Percentiles rank a stretch among this genome's conserved stretches.
Conservation (phyloP, 2,113 vertebrate species). For the Lepus europaeus region DNA sequence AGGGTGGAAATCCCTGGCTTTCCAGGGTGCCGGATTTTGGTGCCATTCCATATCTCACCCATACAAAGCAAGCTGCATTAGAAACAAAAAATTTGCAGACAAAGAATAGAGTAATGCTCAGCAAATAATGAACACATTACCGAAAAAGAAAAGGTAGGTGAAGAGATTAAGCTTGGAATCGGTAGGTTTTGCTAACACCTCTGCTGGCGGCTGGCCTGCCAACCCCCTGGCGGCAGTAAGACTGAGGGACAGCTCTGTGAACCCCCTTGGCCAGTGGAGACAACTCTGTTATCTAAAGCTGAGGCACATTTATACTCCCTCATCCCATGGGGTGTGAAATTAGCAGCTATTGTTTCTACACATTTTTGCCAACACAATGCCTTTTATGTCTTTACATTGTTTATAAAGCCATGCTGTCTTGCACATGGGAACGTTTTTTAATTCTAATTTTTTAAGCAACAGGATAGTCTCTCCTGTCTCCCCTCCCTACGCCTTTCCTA, state of each 20-base stretch:
- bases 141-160: slow-evolving; percentile 94
- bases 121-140: slow-evolving; percentile 96
- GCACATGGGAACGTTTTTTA: slow-evolving; percentile 81
- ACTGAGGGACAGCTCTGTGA: slow-evolving; percentile 84
- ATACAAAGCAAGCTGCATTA: slow-evolving; percentile 96
- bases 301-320: slow-evolving; percentile 86
- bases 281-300: slow-evolving; percentile 90
- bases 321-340: slow-evolving; percentile 91
- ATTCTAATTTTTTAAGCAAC: slow-evolving; percentile 87
- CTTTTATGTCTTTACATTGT: slow-evolving; percentile 89
- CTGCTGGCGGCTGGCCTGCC: slow-evolving; percentile 88
- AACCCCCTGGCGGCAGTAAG: slow-evolving; percentile 86
- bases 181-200: slow-evolving; percentile 90
- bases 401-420: slow-evolving; percentile 82
- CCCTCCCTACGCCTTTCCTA: background rate
- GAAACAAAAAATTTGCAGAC: slow-evolving; percentile 90
- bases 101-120: slow-evolving; percentile 92
- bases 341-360: slow-evolving; percentile 90
- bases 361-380: slow-evolving; percentile 88
- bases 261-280: slow-evolving; percentile 84
- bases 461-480: slow-evolving; percentile 80
- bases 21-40: slow-evolving; percentile 94
- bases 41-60: slow-evolving; percentile 94
- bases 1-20: slow-evolving; percentile 95
- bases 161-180: slow-evolving; percentile 94